A percentile compares a stretch with the other conserved stretches of the same genome.
These are phyloP conservation scores for Hippocampus guttulatus DNA, from an alignment of 2,113 vertebrate genomes.

Conservation along the genomic window DNA sequence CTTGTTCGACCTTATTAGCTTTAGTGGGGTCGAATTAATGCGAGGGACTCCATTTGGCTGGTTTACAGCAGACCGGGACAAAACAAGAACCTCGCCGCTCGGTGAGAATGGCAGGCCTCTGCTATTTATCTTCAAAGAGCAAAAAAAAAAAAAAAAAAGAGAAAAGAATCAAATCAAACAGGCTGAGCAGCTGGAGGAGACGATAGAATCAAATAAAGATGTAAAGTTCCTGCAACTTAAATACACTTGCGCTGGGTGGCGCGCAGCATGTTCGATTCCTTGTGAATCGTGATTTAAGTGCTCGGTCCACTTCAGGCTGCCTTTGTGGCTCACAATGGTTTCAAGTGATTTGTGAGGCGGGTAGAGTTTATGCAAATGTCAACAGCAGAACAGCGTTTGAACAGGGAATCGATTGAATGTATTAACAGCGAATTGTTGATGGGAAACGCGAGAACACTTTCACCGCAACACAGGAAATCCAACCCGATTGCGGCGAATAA, in stretches of 20 bases:
- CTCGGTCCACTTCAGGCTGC: constrained; percentile 71
- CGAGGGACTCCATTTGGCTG: constrained; percentile 78
- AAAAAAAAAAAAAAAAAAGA: constrained; percentile 39
- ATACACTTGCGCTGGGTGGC: constrained; percentile 48
- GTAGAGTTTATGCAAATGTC: constrained; percentile 77
- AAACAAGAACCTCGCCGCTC: constrained; percentile 57
- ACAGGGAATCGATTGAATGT: constrained; percentile 31
- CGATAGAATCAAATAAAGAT: constrained; percentile 71
- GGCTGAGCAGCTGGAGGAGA: constrained; percentile 30
- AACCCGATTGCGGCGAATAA: not conserved
- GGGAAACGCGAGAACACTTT: constrained; percentile 29
- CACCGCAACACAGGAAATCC: constrained; percentile 18
- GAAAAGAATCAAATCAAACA: constrained; percentile 14
- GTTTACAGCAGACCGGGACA: constrained; percentile 49
- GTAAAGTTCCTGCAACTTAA: constrained; percentile 59
- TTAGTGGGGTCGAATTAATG: constrained; percentile 98
- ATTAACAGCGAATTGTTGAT: constrained; percentile 48
- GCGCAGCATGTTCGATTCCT: constrained; percentile 59
- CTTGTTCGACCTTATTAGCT: constrained; percentile 98
- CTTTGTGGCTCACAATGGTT: constrained; percentile 70
- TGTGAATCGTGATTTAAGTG: constrained; percentile 67
- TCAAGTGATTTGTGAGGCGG: constrained; percentile 75
- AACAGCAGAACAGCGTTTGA: constrained; percentile 58
- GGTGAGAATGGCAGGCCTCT: constrained; percentile 80
- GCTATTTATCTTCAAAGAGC: constrained; percentile 72